phyloP scores from a whole-genome alignment of 2,797 vertebrate species.

The Onychomys torridus region DNA sequence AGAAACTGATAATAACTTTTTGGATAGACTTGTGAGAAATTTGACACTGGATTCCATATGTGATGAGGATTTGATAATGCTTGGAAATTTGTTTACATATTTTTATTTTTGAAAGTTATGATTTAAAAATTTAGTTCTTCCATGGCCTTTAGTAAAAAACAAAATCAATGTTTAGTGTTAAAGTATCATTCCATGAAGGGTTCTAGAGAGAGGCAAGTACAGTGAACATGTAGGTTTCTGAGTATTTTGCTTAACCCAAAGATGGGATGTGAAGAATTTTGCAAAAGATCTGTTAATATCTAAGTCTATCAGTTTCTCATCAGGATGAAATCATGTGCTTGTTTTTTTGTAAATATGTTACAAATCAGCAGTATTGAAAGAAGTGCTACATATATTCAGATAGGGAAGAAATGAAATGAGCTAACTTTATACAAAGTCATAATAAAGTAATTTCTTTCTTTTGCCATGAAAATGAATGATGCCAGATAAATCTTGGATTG shows the following conservation, averaged over 20 bases:
- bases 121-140: conserved; percentile 47
- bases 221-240: conserved; percentile 4
- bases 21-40: conserved; percentile 49
- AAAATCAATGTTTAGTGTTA: conserved; percentile 53
- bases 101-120: conserved; percentile 11
- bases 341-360: conserved; percentile 36
- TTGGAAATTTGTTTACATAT: conserved; percentile 49
- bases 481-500: conserved; percentile 38
- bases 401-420: conserved; percentile 46
- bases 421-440: conserved; percentile 39
- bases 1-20: conserved; percentile 59
- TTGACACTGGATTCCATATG: conserved; percentile 29
- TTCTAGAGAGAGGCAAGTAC: neutral
- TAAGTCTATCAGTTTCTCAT: conserved; percentile 42
- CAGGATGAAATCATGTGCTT: conserved; percentile 6
- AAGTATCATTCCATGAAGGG: conserved; percentile 54
- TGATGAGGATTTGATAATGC: conserved; percentile 17
- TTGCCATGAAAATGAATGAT: conserved; percentile 31
- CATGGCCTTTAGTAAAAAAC: conserved; percentile 51
- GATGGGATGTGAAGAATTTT: conserved; percentile 3
- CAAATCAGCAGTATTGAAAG: conserved; percentile 8
- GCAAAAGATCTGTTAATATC: conserved; percentile 27
- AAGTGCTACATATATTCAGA: conserved; percentile 33
- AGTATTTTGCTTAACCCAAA: conserved; percentile 20
- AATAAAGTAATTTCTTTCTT: conserved; percentile 31